Evolutionary conservation across 2,797 vertebrate genomes (phyloP).

Genomic region (Oreonectes daqikongensis): DNA sequence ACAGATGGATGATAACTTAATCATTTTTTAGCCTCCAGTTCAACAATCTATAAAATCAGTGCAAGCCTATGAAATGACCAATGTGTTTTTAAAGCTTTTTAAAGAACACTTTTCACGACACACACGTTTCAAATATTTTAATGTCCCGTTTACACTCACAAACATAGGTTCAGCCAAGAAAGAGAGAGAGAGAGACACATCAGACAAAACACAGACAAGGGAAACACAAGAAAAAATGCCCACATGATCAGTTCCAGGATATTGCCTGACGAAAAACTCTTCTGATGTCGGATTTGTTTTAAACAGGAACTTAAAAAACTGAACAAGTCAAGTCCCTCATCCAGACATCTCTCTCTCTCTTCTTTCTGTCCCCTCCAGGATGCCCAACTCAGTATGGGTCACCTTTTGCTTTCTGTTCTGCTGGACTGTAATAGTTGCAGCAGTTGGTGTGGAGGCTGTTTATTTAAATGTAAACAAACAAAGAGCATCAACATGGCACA

Average conservation of each 20-base stretch:
- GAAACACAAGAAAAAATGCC: neutral
- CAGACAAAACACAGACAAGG: conserved; percentile 1
- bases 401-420: neutral
- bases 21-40: too few relatives aligned
- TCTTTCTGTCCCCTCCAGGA: neutral
- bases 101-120: too few relatives aligned
- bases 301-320: neutral
- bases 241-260: conserved; percentile 1
- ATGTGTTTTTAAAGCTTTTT: too few relatives aligned
- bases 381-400: neutral
- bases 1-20: too few relatives aligned
- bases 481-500: conserved; percentile 24
- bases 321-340: neutral
- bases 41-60: too few relatives aligned
- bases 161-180: neutral
- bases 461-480: conserved; percentile 22
- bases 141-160: neutral
- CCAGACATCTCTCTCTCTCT: neutral
- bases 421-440: neutral
- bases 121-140: neutral
- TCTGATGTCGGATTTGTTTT: conserved; percentile 6
- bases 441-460: neutral
- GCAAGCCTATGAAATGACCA: too few relatives aligned
- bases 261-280: neutral
- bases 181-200: neutral